Evolutionary conservation across 2,113 vertebrate species (phyloP).

Genomic region (Pholis gunnellus): DNA sequence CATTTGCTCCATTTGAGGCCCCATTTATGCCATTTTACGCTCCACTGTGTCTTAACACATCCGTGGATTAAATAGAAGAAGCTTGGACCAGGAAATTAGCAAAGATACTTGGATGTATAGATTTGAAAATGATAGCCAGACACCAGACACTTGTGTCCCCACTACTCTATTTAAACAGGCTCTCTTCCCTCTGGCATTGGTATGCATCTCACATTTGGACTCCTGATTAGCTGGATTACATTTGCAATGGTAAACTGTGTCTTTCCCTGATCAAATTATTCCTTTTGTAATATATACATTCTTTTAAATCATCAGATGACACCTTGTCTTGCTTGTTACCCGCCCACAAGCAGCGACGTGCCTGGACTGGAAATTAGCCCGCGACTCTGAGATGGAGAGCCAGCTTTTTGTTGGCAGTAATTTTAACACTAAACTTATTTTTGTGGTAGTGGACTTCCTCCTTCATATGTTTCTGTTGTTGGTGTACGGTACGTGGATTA

Average conservation of each 20-base stretch:
- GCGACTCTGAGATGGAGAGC: background rate
- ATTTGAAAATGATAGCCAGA: background rate
- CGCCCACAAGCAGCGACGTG: background rate
- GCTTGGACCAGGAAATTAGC: background rate
- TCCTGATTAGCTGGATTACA: slow-evolving; percentile 1
- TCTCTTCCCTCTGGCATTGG: background rate
- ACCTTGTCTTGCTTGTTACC: background rate
- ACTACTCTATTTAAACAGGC: slow-evolving; percentile 3
- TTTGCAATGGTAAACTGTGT: slow-evolving; percentile 19
- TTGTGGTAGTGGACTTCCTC: background rate
- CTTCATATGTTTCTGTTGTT: background rate
- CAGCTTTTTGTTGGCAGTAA: background rate
- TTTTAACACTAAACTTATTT: background rate
- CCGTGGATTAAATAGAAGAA: background rate
- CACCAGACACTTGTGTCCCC: background rate
- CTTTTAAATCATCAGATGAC: background rate
- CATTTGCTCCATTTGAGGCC: slow-evolving; percentile 67
- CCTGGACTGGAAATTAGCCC: background rate
- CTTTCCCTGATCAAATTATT: slow-evolving; percentile 1
- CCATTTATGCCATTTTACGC: slow-evolving; percentile 65
- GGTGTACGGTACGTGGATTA: background rate
- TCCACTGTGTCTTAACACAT: slow-evolving; percentile 46
- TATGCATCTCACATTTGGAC: slow-evolving; percentile 6
- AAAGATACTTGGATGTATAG: background rate
- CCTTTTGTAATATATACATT: background rate